Base-by-base conservation (phyloP, 53 echinoderm and acorn worm genomes). In the Holothuria scabra region DNA sequence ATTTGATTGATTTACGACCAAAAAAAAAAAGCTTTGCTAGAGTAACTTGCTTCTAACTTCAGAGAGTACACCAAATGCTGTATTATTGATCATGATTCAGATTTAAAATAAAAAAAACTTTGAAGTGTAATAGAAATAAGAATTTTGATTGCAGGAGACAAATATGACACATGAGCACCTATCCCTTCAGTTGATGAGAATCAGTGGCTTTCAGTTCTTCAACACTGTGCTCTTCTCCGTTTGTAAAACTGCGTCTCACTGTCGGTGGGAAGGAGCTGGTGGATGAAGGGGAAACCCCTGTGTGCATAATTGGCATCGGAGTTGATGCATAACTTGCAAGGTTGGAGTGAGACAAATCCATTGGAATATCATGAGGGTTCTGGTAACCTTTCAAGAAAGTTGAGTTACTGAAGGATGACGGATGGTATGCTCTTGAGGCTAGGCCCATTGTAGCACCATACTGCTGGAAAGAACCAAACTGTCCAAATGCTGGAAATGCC, bases 291-390 rank as follows among this genome's bases (percentile, higher is more conserved):
- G 90, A 85, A 84, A 95, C 84, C 57, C 90, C 87, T 8, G 86
- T 81, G 59, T 91, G 91, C 70, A 91, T 84, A 22, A 93, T 89
- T 25, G 95, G 91, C 82, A 93, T 76, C 5, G 85, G 69, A 23
- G 85, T 76, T 22, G 80, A 60, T 64, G 90, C 34, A 66, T 89
- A 93, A 75, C 93, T 84, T 35, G 93, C 87, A 28, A 93, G 85
- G 44, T 91, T 93, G 64, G 88, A 90, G 80, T 96, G 94, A 13
- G 97, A 93, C 67, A 96, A 81, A 83, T 96, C 97, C 90, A 96
- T 96, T 20, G 97, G 97, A 74, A 93, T 92, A 65, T 96, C 97
- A 66, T 88, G 88, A 55, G 88, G 83, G 69, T 87, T 87, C 68
- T 89, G 91, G 66, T 92, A 96, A 82, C 92, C 91, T 60, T 93